phyloP scores from a whole-genome alignment of 2,888 invertebrate genomes.

The Heliconius cydno region DNA sequence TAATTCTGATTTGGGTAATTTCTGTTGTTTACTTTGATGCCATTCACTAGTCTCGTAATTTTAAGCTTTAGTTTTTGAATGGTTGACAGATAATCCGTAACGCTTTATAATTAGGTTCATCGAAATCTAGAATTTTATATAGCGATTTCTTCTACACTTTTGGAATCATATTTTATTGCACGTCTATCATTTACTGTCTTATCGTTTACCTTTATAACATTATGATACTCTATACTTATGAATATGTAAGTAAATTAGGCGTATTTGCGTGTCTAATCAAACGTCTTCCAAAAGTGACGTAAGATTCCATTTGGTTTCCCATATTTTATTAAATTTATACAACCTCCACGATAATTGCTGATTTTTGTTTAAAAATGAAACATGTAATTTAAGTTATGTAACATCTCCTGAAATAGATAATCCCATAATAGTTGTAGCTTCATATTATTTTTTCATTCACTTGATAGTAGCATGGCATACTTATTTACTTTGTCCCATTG shows the following conservation, averaged over 20 bases:
- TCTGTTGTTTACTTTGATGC: slow-evolving; percentile 45
- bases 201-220: slow-evolving; percentile 52
- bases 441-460: neutral
- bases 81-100: slow-evolving; percentile 76
- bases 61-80: slow-evolving; percentile 63
- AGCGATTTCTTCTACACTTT: slow-evolving; percentile 73
- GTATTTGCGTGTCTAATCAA: slow-evolving; percentile 79
- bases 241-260: slow-evolving; percentile 72
- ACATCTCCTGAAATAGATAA: slow-evolving; percentile 7
- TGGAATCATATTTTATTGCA: slow-evolving; percentile 71
- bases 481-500: slow-evolving; percentile 38
- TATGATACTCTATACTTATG: slow-evolving; percentile 61
- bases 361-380: neutral
- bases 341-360: neutral
- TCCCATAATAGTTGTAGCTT: slow-evolving; percentile 4
- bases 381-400: neutral
- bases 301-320: slow-evolving; percentile 55
- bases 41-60: slow-evolving; percentile 56
- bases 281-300: slow-evolving; percentile 83
- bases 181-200: slow-evolving; percentile 52
- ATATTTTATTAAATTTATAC: slow-evolving; percentile 8
- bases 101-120: slow-evolving; percentile 83
- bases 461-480: slow-evolving; percentile 19
- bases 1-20: slow-evolving; percentile 51
- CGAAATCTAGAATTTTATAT: slow-evolving; percentile 78